Conservation (phyloP, 2,888 invertebrate species). For the Bembecia ichneumoniformis region DNA sequence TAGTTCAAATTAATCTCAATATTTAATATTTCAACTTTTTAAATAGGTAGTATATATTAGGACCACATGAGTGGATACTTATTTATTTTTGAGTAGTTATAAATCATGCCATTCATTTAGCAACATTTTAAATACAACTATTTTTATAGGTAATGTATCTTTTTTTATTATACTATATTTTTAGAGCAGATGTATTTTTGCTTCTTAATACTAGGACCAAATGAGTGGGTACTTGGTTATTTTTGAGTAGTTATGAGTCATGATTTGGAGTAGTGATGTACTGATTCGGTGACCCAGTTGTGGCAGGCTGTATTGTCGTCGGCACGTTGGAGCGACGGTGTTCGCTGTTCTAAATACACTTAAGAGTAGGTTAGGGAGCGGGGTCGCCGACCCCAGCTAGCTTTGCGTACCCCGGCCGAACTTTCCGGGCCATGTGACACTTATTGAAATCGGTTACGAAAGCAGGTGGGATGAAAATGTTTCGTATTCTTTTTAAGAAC, state of each 20-base stretch:
- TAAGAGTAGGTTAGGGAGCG: conserved; percentile 65
- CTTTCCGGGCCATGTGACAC: conserved; percentile 38
- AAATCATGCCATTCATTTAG: no score
- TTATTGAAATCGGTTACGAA: conserved; percentile 10
- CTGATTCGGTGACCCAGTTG: conserved; percentile 50
- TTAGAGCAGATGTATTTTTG: no score
- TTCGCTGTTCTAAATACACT: conserved; percentile 52
- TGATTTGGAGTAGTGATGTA: no score
- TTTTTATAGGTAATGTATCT: no score
- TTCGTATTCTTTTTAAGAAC: neutral
- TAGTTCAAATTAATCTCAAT: no score
- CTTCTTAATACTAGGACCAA: neutral
- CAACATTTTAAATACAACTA: no score
- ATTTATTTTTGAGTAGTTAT: no score
- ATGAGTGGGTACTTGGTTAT: neutral
- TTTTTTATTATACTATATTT: no score
- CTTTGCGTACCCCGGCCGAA: conserved; percentile 34
- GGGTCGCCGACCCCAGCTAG: conserved; percentile 52
- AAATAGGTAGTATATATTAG: no score
- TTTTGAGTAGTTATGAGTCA: neutral
- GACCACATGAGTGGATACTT: no score
- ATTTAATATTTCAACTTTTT: no score
- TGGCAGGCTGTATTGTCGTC: conserved; percentile 51
- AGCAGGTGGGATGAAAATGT: conserved; percentile 1
- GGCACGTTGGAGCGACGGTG: conserved; percentile 39